Base-by-base conservation (phyloP, 1,140 invertebrate species). In the Neuroterus valhalla region DNA sequence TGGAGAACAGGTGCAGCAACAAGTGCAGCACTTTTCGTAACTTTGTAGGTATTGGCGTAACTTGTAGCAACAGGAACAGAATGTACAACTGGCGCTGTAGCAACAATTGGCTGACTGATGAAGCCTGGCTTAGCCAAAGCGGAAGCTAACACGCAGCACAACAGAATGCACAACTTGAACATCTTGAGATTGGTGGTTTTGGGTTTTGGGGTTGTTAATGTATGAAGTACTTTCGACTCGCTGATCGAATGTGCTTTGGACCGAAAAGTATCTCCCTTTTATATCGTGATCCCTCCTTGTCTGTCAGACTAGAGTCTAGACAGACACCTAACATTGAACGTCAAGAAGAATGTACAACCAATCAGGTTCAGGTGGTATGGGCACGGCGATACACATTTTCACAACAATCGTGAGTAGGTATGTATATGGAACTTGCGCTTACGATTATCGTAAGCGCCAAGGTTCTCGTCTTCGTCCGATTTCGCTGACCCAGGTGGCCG, bases 361-460 rank as follows among this genome's bases (percentile, higher is more conserved):
- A 71, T 71, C 69, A 71, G 68, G 71, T 71, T 62, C 55, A n/a
- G n/a, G n/a, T n/a, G n/a, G 66, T 70, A 50, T 46, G 23, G 76
- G 72, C 46, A 44, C 71, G 38, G 71, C 68, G 67, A 78, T 19
- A 72, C 46, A 76, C 46, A 76, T 73, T 78, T 52, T 72, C 55
- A 62, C 55, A 62, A 62, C 52, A 55, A 55, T 55, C 52, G 52
- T 55, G 15, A 38, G 31, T 38, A 38, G 6, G 10, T 8, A 38
- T n/a, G n/a, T n/a, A n/a, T n/a, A n/a, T n/a, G n/a, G n/a, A n/a
- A 21, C 21, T 11, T 26, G 48, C 43, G 48, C 23, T 72, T 73
- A 76, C 70, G 72, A 66, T 19, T 62, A 74, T 74, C 71, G 8
- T 38, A 38, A 76, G 74, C 71, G 77, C 77, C 77, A 79, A 52